Evolutionary conservation across 92 coral and sea anemone species (phyloP).

Genomic region (Phenganax marumi): DNA sequence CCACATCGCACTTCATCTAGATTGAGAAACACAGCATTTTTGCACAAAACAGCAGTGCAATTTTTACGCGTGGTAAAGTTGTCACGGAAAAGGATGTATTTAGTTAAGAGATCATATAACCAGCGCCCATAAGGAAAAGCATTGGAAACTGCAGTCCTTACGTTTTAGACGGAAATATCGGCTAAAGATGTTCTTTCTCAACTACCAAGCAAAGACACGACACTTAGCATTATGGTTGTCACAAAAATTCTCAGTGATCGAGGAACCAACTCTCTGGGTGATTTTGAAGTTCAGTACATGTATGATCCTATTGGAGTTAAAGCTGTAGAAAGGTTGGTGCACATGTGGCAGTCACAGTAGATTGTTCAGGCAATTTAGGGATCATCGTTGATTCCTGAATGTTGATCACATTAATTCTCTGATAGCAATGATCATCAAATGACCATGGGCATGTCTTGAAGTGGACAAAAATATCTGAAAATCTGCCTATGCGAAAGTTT

Average conservation of each 20-base stretch:
- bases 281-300: slow-evolving; percentile 96
- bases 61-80: too few species aligned
- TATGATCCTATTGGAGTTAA: slow-evolving; percentile 83
- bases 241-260: slow-evolving; percentile 99
- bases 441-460: too few species aligned
- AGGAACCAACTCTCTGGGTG: slow-evolving; percentile 90
- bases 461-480: too few species aligned
- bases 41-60: too few species aligned
- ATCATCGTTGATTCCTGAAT: too few species aligned
- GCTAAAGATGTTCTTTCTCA: slow-evolving; percentile 78
- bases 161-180: slow-evolving; percentile 65
- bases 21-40: too few species aligned
- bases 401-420: too few species aligned
- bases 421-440: too few species aligned
- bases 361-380: neutral
- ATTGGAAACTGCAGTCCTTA: neutral
- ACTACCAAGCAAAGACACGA: slow-evolving; percentile 91
- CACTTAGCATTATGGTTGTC: slow-evolving; percentile 91
- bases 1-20: too few species aligned
- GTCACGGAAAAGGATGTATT: neutral
- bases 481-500: too few species aligned
- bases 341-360: neutral
- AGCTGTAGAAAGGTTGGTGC: slow-evolving; percentile 74
- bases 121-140: neutral
- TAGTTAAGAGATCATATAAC: neutral